Conservation (phyloP, 2,888 invertebrate species). For the Oscheius sp. region DNA sequence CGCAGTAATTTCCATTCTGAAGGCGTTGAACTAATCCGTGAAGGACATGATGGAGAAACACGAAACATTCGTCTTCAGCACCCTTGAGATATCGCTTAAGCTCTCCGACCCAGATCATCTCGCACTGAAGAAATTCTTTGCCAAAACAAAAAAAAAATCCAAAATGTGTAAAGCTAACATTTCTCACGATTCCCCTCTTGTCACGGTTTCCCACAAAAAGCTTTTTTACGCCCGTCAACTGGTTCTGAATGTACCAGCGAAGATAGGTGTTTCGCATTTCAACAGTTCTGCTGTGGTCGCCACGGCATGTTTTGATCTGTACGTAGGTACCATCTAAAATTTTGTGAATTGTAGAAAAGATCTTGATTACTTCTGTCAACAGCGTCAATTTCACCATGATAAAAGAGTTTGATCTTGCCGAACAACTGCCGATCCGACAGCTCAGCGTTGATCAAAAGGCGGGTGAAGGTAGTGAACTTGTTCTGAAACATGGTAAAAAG, state of each 20-base stretch:
- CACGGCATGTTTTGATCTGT: background rate
- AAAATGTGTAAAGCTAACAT: background rate
- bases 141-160: background rate
- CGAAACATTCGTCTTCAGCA: background rate
- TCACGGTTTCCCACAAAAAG: background rate
- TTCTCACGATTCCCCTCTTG: background rate
- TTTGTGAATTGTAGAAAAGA: background rate
- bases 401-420: background rate
- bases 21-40: background rate
- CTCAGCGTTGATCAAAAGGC: background rate
- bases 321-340: background rate
- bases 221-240: background rate
- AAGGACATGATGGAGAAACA: background rate
- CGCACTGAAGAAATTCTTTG: background rate
- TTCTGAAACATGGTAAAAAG: background rate
- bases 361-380: background rate
- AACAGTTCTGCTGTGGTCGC: background rate
- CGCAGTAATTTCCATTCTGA: background rate
- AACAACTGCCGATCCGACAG: background rate
- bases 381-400: background rate
- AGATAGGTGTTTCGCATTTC: background rate
- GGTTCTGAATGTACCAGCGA: background rate
- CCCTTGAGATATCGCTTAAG: background rate
- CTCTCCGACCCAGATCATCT: background rate
- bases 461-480: background rate